Evolutionary conservation across 2,797 vertebrate genomes (phyloP).

Genomic region (Muscicapa striata): DNA sequence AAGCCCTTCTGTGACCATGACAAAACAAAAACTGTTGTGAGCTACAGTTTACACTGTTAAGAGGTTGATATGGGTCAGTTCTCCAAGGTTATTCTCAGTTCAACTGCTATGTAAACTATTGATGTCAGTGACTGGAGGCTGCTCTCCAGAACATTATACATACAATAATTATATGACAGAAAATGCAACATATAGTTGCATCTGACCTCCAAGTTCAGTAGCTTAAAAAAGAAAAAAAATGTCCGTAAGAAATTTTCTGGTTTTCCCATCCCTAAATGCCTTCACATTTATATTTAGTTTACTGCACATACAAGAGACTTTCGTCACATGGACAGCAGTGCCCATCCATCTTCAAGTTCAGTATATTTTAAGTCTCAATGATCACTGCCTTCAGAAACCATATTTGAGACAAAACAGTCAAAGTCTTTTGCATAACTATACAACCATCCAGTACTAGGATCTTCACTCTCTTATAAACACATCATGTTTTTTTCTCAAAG

Average conservation of each 20-base stretch:
- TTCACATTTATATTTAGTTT: neutral
- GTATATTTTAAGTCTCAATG: neutral
- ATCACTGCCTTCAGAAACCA: constrained; percentile 9
- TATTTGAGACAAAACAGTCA: constrained; percentile 25
- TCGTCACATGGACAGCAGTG: neutral
- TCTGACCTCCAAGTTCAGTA: constrained; percentile 5
- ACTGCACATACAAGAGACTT: neutral
- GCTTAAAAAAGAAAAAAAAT: neutral
- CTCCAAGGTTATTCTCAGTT: constrained; percentile 69
- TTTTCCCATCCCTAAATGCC: neutral
- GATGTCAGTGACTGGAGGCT: constrained; percentile 45
- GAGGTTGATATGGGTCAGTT: constrained; percentile 34
- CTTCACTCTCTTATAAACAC: neutral
- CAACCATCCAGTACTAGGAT: neutral
- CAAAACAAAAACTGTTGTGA: constrained; percentile 35
- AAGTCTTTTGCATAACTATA: neutral
- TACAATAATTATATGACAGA: constrained; percentile 50
- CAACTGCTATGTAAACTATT: constrained; percentile 53
- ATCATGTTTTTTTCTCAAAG: neutral
- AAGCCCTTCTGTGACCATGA: constrained; percentile 19
- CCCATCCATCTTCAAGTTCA: neutral
- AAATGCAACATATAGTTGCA: constrained; percentile 39
- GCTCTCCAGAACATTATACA: constrained; percentile 38
- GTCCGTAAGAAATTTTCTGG: neutral
- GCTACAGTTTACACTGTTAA: constrained; percentile 53